phyloP scores from a whole-genome alignment of 2,113 vertebrate genomes.

The Gambusia affinis region DNA sequence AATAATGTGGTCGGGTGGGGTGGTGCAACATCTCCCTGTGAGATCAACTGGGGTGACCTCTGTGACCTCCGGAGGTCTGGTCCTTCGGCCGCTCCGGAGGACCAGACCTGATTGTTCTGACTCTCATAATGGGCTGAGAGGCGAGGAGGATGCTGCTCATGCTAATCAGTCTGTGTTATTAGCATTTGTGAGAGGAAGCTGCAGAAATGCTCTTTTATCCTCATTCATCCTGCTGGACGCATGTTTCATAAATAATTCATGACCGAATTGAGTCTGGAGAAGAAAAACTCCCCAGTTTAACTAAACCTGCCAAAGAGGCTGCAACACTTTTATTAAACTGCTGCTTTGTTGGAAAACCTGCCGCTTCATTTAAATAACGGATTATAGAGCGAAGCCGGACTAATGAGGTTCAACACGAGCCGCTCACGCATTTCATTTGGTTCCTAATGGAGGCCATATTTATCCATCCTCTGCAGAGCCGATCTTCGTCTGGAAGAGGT shows the following conservation, averaged over 20 bases:
- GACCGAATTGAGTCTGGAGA: constrained; percentile 3
- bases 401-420: constrained; percentile 21
- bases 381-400: constrained; percentile 12
- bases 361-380: constrained; percentile 20
- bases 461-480: constrained; percentile 15
- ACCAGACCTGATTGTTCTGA: constrained; percentile 2
- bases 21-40: no score
- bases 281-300: constrained; percentile 1
- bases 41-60: no score
- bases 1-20: background rate
- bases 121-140: constrained; percentile 24
- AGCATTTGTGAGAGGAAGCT: constrained; percentile 60
- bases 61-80: background rate
- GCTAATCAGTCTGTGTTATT: constrained; percentile 43
- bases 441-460: constrained; percentile 14
- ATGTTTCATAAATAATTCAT: constrained; percentile 52
- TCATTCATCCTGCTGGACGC: constrained; percentile 32
- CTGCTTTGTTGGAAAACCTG: background rate
- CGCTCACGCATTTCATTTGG: constrained; percentile 52
- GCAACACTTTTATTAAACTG: background rate
- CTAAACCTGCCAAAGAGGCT: background rate
- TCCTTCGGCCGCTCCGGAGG: background rate
- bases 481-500: no score
- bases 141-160: constrained; percentile 19
- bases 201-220: constrained; percentile 45